Evolutionary conservation across 2,113 vertebrate species (phyloP), one percentile per base, ranked within the genome.

Genomic region (Bostrychus sinensis): DNA sequence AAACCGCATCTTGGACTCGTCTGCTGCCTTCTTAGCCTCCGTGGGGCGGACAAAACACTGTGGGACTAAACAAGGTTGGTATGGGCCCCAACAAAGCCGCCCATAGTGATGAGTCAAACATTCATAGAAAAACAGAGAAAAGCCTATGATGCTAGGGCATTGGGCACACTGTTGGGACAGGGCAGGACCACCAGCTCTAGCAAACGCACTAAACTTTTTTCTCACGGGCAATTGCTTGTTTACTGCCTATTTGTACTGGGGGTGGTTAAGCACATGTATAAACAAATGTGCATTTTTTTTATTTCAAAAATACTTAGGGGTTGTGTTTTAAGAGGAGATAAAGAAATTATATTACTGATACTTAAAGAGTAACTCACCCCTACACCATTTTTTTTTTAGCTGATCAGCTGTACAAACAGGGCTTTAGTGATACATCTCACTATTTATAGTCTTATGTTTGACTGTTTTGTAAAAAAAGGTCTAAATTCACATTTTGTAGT

Each of bases 21-120:
- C 97, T 58, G 97, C 97, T 67, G 97, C 96, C 95, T 99, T 99
- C 96, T 98, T 99, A 92, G 97, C 97, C 93, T 99, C 97, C 93
- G 97, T 99, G 89, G 97, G 97, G 75, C 96, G 96, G 91, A 99
- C 96, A 95, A 99, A 99, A 93, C 97, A 99, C 97, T 99, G 97
- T 95, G 97, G 97, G 97, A 99, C 97, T 99, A 99, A 97, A 99
- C 97, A 99, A 96, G 95, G 97, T 99, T 98, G 97, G 97, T 99
- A 97, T 98, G 95, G 97, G 97, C 96, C 93, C 93, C 96, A 99
- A 99, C 97, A 98, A 94, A 99, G 96, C 97, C 96, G 95, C 96
- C 96, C 97, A 98, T 95, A 96, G 94, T 93, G 95, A 96, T 99
- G 95, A 99, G 97, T 99, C 95, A 97, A 94, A 94, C 93, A 96